Base-by-base conservation (phyloP, 2,113 vertebrate genomes). In the Microtus richardsoni region DNA sequence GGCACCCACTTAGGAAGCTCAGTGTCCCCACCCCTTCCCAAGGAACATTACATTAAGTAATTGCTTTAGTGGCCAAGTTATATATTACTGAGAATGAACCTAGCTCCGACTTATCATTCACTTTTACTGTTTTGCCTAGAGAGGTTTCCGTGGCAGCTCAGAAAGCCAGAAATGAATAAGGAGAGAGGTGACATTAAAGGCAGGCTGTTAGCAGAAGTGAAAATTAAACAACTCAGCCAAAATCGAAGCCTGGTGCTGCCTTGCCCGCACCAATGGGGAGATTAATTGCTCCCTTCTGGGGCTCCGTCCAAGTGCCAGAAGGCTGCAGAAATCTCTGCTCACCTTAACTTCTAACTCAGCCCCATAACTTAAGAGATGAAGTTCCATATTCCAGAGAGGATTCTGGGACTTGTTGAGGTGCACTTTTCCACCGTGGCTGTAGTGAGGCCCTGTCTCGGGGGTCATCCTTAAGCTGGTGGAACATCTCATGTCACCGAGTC, bases 111-210 rank as follows among this genome's bases (percentile, higher is more conserved):
- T 88, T 92, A 70, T 70, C 96, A 78, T 94, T 96, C 95, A 94
- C 96, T 96, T 94, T 94, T 74, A 89, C 96, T 95, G 94, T 95
- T 97, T 95, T 97, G 95, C 97, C 96, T 92, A 91, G 88, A 97
- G 95, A 96, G 94, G 88, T 87, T 96, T 84, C 92, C 0, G 78
- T 39, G 91, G 96, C 70, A 82, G 95, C 95, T 94, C 0, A 0
- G 95, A 79, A 94, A 97, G 94, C 94, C 94, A 92, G 95, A 90
- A 73, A 92, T 94, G 96, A 90, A 70, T 95, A 77, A 95, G 90
- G 97, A 91, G 95, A 93, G 77, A 94, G 96, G 92, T 90, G 95
- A 97, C 93, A 68, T 94, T 80, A 94, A 84, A 95, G 94, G 86
- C 47, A 66, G 95, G 90, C 97, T 85, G 96, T 96, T 95, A 93